phyloP scores from a whole-genome alignment of 2,888 invertebrate genomes.

The Physocephala rufipes region DNA sequence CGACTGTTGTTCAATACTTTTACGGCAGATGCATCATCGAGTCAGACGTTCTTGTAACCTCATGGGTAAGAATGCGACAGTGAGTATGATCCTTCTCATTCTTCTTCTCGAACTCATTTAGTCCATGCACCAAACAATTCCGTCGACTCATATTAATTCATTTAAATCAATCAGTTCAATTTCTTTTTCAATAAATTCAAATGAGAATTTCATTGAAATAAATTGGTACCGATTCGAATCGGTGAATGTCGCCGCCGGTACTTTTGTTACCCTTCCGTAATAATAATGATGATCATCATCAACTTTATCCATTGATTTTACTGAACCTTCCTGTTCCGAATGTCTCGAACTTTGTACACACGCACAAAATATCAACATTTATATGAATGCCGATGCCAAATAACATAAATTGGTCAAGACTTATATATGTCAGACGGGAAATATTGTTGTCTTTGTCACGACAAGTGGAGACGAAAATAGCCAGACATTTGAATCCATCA shows the following conservation, averaged over 20 bases:
- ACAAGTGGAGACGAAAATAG: too few species aligned
- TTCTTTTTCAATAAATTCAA: conserved; percentile 66
- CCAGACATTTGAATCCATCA: too few species aligned
- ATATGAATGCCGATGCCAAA: neutral
- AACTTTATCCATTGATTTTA: neutral
- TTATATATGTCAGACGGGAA: neutral
- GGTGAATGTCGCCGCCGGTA: conserved; percentile 57
- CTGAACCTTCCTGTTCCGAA: too few species aligned
- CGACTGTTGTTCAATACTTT: too few species aligned
- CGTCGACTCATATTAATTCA: conserved; percentile 61
- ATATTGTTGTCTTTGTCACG: too few species aligned
- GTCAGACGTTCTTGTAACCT: too few species aligned
- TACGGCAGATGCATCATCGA: too few species aligned
- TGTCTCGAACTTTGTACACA: too few species aligned
- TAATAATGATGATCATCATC: too few species aligned
- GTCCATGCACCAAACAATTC: neutral
- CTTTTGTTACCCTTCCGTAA: conserved; percentile 2
- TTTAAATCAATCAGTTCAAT: conserved; percentile 67
- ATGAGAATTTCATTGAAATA: conserved; percentile 65
- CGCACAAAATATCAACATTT: neutral
- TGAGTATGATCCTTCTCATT: neutral
- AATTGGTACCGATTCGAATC: conserved; percentile 65
- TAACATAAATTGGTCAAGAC: conserved; percentile 9
- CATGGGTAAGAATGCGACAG: neutral
- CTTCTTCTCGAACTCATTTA: neutral